Evolutionary conservation across 2,888 invertebrate species (phyloP), one percentile per base, ranked within the genome.

Genomic region (Carabus problematicus): DNA sequence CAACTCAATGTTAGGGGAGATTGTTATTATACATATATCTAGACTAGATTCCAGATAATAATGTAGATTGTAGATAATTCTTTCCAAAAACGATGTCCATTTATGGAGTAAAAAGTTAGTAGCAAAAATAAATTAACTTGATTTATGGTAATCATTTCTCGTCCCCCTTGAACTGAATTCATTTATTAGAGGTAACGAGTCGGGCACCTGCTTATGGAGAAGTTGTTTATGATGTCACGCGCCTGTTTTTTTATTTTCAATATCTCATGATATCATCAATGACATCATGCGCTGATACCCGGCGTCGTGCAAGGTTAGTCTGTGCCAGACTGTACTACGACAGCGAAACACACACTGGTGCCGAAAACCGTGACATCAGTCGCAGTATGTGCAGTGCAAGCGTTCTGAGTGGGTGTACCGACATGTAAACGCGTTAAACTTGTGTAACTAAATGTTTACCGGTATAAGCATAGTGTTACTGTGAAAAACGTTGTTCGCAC

Each of bases 231-330:
- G 52, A 52, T 52, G 52, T 52, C 52, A 52, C 12, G 16, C 16
- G 16, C 11, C 9, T 14, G 18, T 29, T 29, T 29, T 29, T 52
- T 45, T 52, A 52, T 19, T 52, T 52, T 52, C 12, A 18, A 29
- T 29, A 29, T 52, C 8, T n/a, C 29, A 67, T 67, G 67, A 67
- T 67, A 67, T 67, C 67, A 67, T 54, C 43, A 40, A 59, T 67
- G 67, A 67, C 67, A 67, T 67, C 67, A 67, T 67, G 59, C 29
- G 29, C 16, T 52, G 52, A 52, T 52, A 52, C 52, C 52, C 19
- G 52, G 52, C 16, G 12, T 52, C 16, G 52, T 19, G 6, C 52
- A 52, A 52, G 52, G 52, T 52, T 52, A 52, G 3, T 18, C 9
- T 52, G 9, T 52, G 16, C 18, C 19, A 8, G 11, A 52, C 52